Base-by-base conservation (phyloP, 2,113 vertebrate genomes). In the Siniperca chuatsi region DNA sequence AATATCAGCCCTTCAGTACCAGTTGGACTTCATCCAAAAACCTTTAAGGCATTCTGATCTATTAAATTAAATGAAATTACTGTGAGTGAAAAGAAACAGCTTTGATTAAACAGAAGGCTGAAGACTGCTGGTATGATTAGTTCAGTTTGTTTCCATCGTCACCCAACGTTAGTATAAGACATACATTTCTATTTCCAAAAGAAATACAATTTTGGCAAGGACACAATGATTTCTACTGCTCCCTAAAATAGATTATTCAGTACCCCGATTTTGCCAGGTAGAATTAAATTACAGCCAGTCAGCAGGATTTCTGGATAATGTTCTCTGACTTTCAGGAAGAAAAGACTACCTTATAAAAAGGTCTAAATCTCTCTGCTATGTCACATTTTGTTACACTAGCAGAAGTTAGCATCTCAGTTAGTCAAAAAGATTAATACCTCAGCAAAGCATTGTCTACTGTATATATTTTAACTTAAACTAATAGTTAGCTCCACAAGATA, bases 211-310 rank as follows among this genome's bases (percentile, higher is more conserved):
- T 68, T 18, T 44, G 42, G 9, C 40, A 66, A 37, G 21, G 13
- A 37, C 37, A 66, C 25, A 57, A 50, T 42, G 44, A 74, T n/a
- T 48, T 57, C 12, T 8, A 37, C 10, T 37, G 57, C 29, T 57
- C n/a, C 57, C 42, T 44, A 21, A 61, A 79, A 65, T 69, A 75
- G 70, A 52, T 64, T 11, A 42, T 46, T 66, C 15, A 35, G 58
- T 15, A 33, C 0, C 25, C 18, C 40, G 6, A 44, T 64, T 60
- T 46, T 16, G 65, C 21, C 18, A n/a, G 6, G 33, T 8, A 52
- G 25, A 48, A 40, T 61, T 54, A 4, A 58, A 52, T 44, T 70
- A 44, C 12, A 83, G 52, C 13, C 57, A 33, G 25, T 48, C 8
- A 79, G 46, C 57, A 60, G n/a, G 42, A 42, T 35, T 75, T 82